phyloP scores from a whole-genome alignment of 1,140 invertebrate species.

The Drosophila kepulauana region DNA sequence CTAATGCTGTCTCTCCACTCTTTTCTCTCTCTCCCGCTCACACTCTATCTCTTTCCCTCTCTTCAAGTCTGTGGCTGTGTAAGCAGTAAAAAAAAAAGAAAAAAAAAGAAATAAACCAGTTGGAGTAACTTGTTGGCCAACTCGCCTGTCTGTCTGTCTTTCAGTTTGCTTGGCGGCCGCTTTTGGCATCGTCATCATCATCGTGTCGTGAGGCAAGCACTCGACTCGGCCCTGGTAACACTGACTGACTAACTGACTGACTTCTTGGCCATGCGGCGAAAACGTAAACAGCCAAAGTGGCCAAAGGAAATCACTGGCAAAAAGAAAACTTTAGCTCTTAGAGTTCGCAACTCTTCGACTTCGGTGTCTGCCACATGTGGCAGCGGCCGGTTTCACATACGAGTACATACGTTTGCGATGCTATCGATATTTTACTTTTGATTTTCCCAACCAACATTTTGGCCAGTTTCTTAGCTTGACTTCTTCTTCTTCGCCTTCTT shows the following conservation, averaged over 20 bases:
- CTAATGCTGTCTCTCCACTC: constrained; percentile 58
- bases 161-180: constrained; percentile 46
- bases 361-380: constrained; percentile 39
- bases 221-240: constrained; percentile 51
- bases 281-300: constrained; percentile 39
- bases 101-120: constrained; percentile 57
- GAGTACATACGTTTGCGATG: not conserved
- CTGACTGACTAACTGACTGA: constrained; percentile 56
- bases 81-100: not conserved
- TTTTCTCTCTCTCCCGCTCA: constrained; percentile 1
- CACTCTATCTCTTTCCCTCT: not conserved
- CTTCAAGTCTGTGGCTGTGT: not conserved
- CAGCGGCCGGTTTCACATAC: constrained; percentile 38
- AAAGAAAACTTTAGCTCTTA: constrained; percentile 56
- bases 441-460: constrained; percentile 42
- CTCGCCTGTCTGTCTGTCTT: constrained; percentile 12
- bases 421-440: constrained; percentile 31
- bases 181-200: constrained; percentile 70
- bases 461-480: constrained; percentile 37
- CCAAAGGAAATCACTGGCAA: constrained; percentile 61
- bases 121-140: constrained; percentile 48
- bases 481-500: not conserved
- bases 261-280: constrained; percentile 74
- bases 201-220: constrained; percentile 12
- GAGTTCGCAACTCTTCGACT: constrained; percentile 14